A percentile compares a stretch with the other conserved stretches of the same genome.
These are phyloP conservation scores for Antheraea pernyi DNA, from an alignment of 1,140 invertebrate species.

Conservation along the genomic window DNA sequence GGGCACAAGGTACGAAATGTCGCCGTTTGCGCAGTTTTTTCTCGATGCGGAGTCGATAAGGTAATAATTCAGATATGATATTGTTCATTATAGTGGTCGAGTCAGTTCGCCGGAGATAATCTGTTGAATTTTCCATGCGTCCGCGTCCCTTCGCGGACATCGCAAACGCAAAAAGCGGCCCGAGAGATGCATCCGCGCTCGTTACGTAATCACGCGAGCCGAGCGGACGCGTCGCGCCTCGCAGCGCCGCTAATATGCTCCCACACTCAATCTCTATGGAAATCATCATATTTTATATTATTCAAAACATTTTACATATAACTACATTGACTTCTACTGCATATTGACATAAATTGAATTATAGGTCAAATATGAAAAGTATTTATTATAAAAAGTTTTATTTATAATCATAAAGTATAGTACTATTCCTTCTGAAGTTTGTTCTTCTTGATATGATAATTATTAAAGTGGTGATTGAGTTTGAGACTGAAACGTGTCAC, in stretches of 20 bases:
- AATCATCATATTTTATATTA: not conserved
- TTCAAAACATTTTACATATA: too few species aligned
- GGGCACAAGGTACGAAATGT: not conserved
- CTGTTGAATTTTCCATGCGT: conserved; percentile 47
- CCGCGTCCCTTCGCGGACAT: conserved; percentile 15
- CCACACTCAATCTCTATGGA: conserved; percentile 7
- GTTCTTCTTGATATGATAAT: too few species aligned
- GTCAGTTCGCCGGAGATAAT: conserved; percentile 38
- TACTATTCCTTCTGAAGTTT: too few species aligned
- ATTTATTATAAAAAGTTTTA: too few species aligned
- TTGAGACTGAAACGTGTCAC: too few species aligned
- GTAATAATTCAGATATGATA: conserved; percentile 18
- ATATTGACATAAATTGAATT: too few species aligned
- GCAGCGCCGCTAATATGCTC: conserved; percentile 34
- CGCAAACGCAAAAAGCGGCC: conserved; percentile 37
- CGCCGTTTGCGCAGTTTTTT: conserved; percentile 5
- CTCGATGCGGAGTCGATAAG: conserved; percentile 8
- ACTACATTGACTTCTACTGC: not conserved
- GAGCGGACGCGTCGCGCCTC: conserved; percentile 26
- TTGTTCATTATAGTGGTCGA: conserved; percentile 10
- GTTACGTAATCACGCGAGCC: conserved; percentile 52
- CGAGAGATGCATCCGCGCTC: conserved; percentile 37
- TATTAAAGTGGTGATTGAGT: too few species aligned
- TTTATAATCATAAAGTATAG: too few species aligned
- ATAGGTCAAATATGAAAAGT: too few species aligned